Evolutionary conservation across 2,113 vertebrate species (phyloP).

Genomic region (Larimichthys crocea): DNA sequence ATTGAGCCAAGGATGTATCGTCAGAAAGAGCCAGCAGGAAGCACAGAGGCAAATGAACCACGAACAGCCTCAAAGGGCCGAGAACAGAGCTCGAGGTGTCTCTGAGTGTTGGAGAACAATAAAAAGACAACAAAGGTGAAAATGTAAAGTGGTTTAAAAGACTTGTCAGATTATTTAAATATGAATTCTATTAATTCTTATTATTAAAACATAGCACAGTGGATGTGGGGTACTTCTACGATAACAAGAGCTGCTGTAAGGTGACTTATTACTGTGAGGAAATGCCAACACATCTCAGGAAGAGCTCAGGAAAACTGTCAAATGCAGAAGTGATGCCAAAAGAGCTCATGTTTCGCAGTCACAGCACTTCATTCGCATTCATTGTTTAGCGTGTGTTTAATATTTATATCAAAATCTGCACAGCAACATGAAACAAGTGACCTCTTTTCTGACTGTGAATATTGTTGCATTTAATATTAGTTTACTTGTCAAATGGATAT

Average conservation of each 20-base stretch:
- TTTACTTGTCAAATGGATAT: neutral
- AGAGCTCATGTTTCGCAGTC: neutral
- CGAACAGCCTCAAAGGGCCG: constrained; percentile 1
- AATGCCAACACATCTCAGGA: neutral
- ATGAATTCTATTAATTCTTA: neutral
- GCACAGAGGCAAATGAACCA: constrained; percentile 24
- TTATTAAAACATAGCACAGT: neutral
- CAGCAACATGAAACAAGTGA: neutral
- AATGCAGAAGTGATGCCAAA: neutral
- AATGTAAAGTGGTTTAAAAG: constrained; percentile 9
- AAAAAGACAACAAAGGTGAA: neutral
- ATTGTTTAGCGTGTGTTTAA: neutral
- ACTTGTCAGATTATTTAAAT: neutral
- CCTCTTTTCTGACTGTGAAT: neutral
- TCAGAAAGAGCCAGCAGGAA: constrained; percentile 21
- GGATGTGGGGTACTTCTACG: neutral
- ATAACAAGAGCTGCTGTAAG: neutral
- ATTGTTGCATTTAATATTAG: neutral
- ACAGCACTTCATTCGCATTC: neutral
- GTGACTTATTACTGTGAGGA: neutral
- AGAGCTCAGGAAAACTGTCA: neutral
- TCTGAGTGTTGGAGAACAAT: neutral
- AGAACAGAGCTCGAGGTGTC: neutral
- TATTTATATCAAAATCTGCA: neutral
- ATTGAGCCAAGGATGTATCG: constrained; percentile 48